These are phyloP conservation scores for Naso thynnoides DNA, from an alignment of 2,797 vertebrate genomes.

Conservation along the genomic window DNA sequence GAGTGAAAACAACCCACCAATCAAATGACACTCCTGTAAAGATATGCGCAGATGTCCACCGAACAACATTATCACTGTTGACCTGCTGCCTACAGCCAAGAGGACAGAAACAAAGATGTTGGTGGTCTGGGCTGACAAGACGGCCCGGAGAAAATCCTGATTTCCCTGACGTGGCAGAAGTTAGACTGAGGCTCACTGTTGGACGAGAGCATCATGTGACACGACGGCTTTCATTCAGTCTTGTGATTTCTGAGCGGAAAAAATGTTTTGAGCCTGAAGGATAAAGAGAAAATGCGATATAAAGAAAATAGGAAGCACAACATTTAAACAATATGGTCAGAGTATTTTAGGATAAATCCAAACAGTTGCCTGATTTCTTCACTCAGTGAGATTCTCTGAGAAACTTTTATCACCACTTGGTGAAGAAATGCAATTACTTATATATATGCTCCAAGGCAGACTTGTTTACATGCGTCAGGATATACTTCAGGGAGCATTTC, in stretches of 20 bases:
- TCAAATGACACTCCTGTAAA: conserved; percentile 39
- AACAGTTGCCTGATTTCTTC: background rate
- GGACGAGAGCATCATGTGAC: conserved; percentile 73
- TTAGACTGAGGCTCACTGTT: conserved; percentile 26
- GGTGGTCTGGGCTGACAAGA: conserved; percentile 22
- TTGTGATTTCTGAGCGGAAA: conserved; percentile 77
- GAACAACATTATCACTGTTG: conserved; percentile 32
- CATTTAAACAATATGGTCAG: background rate
- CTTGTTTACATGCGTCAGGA: conserved; percentile 18
- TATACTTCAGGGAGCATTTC: background rate
- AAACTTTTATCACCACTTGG: conserved; percentile 11
- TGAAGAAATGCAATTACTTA: background rate
- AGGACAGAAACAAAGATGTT: background rate
- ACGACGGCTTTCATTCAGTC: conserved; percentile 66
- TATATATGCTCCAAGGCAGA: conserved; percentile 3
- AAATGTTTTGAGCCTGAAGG: conserved; percentile 61
- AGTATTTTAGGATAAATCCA: conserved; percentile 15
- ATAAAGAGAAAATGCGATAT: conserved; percentile 30
- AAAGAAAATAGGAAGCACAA: background rate
- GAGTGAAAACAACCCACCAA: conserved; percentile 44
- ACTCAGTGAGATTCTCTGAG: background rate
- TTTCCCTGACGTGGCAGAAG: conserved; percentile 6
- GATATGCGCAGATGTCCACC: conserved; percentile 16
- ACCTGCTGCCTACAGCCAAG: conserved; percentile 14
- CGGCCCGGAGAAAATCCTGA: conserved; percentile 11